Evolutionary conservation across 2,797 vertebrate species (phyloP), one percentile per base, ranked within the genome.

Genomic region (Arnoldichthys spilopterus): DNA sequence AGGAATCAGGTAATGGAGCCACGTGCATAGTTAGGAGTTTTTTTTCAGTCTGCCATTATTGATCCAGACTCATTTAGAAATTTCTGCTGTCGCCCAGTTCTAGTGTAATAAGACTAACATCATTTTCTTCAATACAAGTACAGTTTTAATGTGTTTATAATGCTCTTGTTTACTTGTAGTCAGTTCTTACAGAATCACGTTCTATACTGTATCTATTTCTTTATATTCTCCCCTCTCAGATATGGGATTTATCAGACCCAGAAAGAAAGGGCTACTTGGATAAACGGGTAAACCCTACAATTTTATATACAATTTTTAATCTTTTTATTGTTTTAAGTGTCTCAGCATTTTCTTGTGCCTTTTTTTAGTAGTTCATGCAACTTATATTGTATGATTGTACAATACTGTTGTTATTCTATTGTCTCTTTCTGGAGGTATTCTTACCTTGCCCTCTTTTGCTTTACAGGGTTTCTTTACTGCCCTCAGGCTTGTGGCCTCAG

Each of bases 191-290:
- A 47, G 40, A 26, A 26, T 6, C 28, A 7, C 59, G 40, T 0
- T 2, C 26, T 67, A 0, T 5, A 49, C 1, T 11, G 0, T 6
- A 37, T n/a, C 7, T n/a, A 49, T 26, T 74, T 61, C 7, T 72
- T 61, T 22, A 6, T 47, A 32, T 26, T 40, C 22, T n/a, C 5
- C 26, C 11, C 47, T 51, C 77, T 24, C 59, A 99, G 98, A 98
- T 99, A 86, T 99, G 98, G 98, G 97, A 99, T 89, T 90, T 98
- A 90, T 96, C 98, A 0, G 98, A 99, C 88, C 95, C 95, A 0
- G 97, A 99, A 78, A 93, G 95, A 87, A 99, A 95, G 90, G 98
- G 98, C 81, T 99, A 95, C 88, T 91, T 99, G 92, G 98, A 99
- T 89, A 98, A 96, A 86, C 93, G 95, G 95, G 98, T 99, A 94